A percentile compares a stretch with the other conserved stretches of the same genome.
Conservation (phyloP, 2,888 invertebrate species). For the Mylabris sibirica region DNA sequence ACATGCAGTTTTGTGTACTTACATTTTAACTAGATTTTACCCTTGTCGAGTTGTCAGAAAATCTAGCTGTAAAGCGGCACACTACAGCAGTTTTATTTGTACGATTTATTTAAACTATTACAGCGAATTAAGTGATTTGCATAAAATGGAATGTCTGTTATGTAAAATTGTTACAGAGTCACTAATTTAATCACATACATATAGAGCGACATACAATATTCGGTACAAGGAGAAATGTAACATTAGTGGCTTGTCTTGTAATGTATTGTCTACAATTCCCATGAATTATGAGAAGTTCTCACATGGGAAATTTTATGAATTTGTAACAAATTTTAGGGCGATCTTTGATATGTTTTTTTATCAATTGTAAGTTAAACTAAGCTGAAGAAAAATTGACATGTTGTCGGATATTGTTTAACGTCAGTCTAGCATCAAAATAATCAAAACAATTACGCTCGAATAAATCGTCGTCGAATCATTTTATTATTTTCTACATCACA, state of each 20-base stretch:
- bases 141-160: constrained; percentile 32
- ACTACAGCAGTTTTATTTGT: constrained; percentile 41
- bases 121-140: constrained; percentile 42
- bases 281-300: neutral
- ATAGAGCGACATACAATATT: neutral
- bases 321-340: no score
- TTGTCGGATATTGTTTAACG: neutral
- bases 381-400: neutral
- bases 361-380: no score
- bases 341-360: no score
- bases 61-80: constrained; percentile 27
- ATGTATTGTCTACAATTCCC: neutral
- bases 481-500: no score
- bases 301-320: neutral
- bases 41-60: constrained; percentile 44
- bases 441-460: no score
- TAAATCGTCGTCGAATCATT: no score
- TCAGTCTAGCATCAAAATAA: neutral
- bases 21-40: constrained; percentile 47
- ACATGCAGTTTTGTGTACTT: constrained; percentile 49
- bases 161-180: constrained; percentile 29
- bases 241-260: constrained; percentile 12
- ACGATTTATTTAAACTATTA: constrained; percentile 45
- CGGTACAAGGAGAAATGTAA: constrained; percentile 17
- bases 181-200: constrained; percentile 35